These are phyloP conservation scores for Scomber scombrus DNA, from an alignment of 2,113 vertebrate genomes.

Conservation along the genomic window DNA sequence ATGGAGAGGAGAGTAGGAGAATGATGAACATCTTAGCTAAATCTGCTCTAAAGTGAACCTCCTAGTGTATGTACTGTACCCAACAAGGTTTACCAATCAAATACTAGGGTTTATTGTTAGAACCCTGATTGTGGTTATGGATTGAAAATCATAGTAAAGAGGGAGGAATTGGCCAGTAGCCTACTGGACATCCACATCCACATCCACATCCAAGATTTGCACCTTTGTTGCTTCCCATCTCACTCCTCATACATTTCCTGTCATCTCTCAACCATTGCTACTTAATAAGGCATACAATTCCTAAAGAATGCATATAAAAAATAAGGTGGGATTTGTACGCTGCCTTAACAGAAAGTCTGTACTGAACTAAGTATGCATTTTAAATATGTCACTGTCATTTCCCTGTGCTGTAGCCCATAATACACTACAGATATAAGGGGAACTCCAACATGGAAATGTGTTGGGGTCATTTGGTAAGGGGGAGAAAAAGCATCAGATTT, in stretches of 20 bases:
- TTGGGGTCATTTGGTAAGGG: conserved; percentile 33
- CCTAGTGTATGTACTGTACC: not conserved
- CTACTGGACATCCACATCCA: no score
- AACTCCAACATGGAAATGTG: conserved; percentile 55
- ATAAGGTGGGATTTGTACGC: not conserved
- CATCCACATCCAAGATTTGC: no score
- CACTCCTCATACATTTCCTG: no score
- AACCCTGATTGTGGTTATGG: not conserved
- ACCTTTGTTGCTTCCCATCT: no score
- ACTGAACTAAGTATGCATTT: conserved; percentile 26
- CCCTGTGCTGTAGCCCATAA: conserved; percentile 27
- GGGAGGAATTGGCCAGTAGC: no score
- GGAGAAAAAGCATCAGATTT: conserved; percentile 1
- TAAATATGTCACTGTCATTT: conserved; percentile 33
- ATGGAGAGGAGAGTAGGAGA: not conserved
- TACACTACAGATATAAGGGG: conserved; percentile 62
- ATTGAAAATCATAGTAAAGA: not conserved
- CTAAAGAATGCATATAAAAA: no score
- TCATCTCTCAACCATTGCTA: no score
- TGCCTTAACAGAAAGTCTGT: not conserved
- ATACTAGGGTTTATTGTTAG: not conserved
- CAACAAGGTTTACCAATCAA: not conserved
- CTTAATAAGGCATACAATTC: no score
- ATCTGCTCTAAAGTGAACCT: not conserved
- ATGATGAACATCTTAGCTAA: not conserved